A percentile compares a stretch with the other conserved stretches of the same genome.
Evolutionary conservation across 2,888 invertebrate genomes (phyloP).

Genomic region (Serripes groenlandicus): DNA sequence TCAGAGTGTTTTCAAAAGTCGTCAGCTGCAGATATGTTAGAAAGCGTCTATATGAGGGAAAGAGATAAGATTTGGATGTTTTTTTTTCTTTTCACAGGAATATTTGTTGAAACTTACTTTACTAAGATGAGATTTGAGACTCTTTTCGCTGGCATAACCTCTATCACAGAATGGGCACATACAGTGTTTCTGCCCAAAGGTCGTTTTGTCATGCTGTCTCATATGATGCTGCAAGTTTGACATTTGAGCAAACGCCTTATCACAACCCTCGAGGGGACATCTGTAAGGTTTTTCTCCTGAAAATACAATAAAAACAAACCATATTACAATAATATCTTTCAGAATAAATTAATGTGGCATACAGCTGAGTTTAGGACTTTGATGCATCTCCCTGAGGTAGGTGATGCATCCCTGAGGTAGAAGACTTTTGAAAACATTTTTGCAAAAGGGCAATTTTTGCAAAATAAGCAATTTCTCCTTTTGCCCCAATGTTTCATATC

Average conservation of each 20-base stretch:
- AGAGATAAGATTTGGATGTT: too few species aligned
- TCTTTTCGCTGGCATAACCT: constrained; percentile 98
- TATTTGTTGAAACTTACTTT: constrained; percentile 92
- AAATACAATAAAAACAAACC: constrained; percentile 76
- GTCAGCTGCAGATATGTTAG: too few species aligned
- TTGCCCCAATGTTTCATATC: too few species aligned
- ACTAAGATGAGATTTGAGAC: constrained; percentile 97
- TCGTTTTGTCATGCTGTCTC: constrained; percentile 95
- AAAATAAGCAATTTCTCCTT: too few species aligned
- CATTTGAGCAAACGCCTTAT: constrained; percentile 98
- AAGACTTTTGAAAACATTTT: too few species aligned
- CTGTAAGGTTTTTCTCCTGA: constrained; percentile 98
- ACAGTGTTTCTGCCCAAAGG: constrained; percentile 95
- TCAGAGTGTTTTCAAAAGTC: too few species aligned
- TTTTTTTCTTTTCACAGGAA: too few species aligned
- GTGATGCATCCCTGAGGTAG: too few species aligned
- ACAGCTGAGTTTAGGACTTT: too few species aligned
- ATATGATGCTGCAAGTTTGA: constrained; percentile 98
- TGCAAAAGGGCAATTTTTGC: too few species aligned
- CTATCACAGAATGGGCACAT: constrained; percentile 98
- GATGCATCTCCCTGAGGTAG: too few species aligned
- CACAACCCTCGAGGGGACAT: constrained; percentile 97
- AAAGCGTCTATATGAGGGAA: too few species aligned
- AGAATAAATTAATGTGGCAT: neutral
- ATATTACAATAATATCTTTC: neutral